Evolutionary conservation across 2,113 vertebrate species (phyloP).

Genomic region (Oryzias celebensis): DNA sequence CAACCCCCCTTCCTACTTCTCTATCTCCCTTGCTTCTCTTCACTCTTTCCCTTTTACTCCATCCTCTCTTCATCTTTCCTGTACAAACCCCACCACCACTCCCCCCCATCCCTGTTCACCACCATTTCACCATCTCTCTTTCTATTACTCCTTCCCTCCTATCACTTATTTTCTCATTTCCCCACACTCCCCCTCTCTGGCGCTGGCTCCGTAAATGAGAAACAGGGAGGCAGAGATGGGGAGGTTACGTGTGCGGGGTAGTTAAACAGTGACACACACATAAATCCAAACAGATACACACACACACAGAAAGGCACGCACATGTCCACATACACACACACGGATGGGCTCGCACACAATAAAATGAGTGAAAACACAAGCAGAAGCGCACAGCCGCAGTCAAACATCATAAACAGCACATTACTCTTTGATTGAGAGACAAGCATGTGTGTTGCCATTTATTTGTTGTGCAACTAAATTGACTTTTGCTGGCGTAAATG

Average conservation of each 20-base stretch:
- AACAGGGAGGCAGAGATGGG: slow-evolving; percentile 77
- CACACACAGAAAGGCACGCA: slow-evolving; percentile 17
- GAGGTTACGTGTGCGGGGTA: slow-evolving; percentile 78
- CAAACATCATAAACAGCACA: slow-evolving; percentile 63
- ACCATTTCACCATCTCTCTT: slow-evolving; percentile 29
- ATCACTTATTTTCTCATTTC: slow-evolving; percentile 70
- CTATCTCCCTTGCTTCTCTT: slow-evolving; percentile 56
- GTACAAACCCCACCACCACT: slow-evolving; percentile 38
- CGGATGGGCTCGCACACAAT: not conserved
- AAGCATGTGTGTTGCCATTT: slow-evolving; percentile 50
- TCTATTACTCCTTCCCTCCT: slow-evolving; percentile 27
- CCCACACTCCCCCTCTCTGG: slow-evolving; percentile 57
- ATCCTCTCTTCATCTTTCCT: slow-evolving; percentile 61
- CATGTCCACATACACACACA: slow-evolving; percentile 21
- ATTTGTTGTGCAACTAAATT: slow-evolving; percentile 49
- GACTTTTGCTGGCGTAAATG: slow-evolving; percentile 5
- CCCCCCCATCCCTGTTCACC: slow-evolving; percentile 31
- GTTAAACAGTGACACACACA: slow-evolving; percentile 74
- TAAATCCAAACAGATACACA: slow-evolving; percentile 45
- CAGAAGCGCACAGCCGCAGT: slow-evolving; percentile 30
- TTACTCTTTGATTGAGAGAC: slow-evolving; percentile 64
- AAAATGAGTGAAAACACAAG: slow-evolving; percentile 31
- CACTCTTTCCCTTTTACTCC: slow-evolving; percentile 42
- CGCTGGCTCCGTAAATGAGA: slow-evolving; percentile 75
- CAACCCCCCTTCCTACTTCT: slow-evolving; percentile 56